Percentiles rank a stretch among this genome's conserved stretches.
These are phyloP conservation scores for Hippoglossus stenolepis DNA, from an alignment of 2,113 vertebrate species.

Conservation along the genomic window DNA sequence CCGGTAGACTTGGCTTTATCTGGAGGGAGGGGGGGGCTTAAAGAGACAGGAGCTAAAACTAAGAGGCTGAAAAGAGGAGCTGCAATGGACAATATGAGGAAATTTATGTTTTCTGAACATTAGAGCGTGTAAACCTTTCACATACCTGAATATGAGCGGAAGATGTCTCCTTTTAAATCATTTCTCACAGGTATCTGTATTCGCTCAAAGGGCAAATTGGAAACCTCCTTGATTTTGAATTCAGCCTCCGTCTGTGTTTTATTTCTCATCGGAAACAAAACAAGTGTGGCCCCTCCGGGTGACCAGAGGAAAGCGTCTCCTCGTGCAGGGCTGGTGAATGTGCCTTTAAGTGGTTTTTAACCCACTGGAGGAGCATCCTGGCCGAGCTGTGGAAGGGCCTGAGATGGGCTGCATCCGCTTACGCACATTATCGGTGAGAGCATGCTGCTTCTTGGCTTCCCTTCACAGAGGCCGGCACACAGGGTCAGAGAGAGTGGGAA, in stretches of 20 bases:
- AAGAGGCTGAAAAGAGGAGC: too few species aligned
- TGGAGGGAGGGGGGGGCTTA: too few species aligned
- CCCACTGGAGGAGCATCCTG: conserved; percentile 44
- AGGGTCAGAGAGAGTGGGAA: conserved; percentile 78
- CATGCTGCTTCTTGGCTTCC: conserved; percentile 77
- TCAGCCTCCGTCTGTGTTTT: conserved; percentile 6
- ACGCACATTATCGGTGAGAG: conserved; percentile 70
- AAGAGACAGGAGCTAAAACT: too few species aligned
- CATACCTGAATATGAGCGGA: not conserved
- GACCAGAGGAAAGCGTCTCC: conserved; percentile 45
- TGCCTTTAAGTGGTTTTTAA: conserved; percentile 62
- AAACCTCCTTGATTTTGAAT: not conserved
- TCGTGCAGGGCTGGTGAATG: conserved; percentile 34
- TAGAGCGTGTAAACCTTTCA: too few species aligned
- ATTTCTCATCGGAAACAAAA: conserved; percentile 39
- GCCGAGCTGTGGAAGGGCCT: conserved; percentile 55
- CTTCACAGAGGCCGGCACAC: conserved; percentile 70
- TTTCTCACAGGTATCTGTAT: too few species aligned
- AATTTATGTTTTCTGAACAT: too few species aligned
- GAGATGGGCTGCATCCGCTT: conserved; percentile 77
- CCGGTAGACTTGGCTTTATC: too few species aligned
- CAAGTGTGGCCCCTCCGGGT: conserved; percentile 1
- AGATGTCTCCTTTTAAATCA: not conserved
- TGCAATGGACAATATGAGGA: too few species aligned
- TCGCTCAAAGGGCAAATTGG: not conserved